Base-by-base conservation (phyloP, 1,140 invertebrate genomes). In the Camponotus pennsylvanicus region DNA sequence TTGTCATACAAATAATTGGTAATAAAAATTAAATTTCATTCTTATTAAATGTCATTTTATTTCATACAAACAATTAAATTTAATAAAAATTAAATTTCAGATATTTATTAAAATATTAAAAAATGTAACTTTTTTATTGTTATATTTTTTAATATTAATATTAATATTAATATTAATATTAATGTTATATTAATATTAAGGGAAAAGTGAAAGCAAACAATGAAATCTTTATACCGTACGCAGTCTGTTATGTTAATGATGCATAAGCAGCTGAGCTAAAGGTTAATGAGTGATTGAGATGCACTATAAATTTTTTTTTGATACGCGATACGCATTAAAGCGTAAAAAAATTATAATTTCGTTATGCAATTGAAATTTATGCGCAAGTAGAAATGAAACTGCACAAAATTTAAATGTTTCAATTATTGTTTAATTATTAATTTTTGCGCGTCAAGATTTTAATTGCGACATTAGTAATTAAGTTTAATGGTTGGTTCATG, bases 221-320 rank as follows among this genome's bases (percentile, higher is more conserved):
- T 45, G 34, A 80, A 70, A 32, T 67, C 21, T 66, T 78, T 57
- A 11, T 21, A 27, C 27, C 27, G 27, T 21, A n/a, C 18, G n/a
- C 21, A 42, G 3, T 42, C 8, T 7, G n/a, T 15, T 37, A 21
- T 21, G 8, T 61, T 55, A 80, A 61, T 83, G 27, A 75, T 37
- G 69, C 49, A 73, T 61, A 34, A 55, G 27, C 63, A 27, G 42
- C 63, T 21, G 40, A 73, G n/a, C 21, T 61, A 55, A 73, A 73
- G 55, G 32, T 73, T 83, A 75, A 61, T 61, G 55, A 73, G 63
- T 73, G 40, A 37, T 18, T 15, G 18, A 27, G 27, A 13, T 69
- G 27, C 3, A 21, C 1, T 34, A 21, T 49, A 15, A 21, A 8
- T 61, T 21, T 21, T 27, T 45, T 45, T 71, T n/a, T 8, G 63